These are phyloP conservation scores for Zaprionus capensis DNA, from an alignment of 1,140 invertebrate genomes.

Conservation along the genomic window DNA sequence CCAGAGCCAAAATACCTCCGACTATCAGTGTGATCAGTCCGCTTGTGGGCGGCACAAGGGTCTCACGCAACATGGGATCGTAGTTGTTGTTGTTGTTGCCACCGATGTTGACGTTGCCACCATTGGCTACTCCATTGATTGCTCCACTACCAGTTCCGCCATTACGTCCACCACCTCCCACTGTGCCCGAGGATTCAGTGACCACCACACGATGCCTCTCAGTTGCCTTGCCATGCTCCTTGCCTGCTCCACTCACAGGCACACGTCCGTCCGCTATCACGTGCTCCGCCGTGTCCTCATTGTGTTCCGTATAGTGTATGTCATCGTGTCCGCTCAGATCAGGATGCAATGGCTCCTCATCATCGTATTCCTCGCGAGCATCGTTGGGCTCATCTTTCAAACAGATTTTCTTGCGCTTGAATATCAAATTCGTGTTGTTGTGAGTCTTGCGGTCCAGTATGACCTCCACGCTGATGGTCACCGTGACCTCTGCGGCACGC, in stretches of 20 bases:
- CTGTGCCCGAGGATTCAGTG: slow-evolving; percentile 50
- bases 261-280: slow-evolving; percentile 60
- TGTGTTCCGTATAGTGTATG: slow-evolving; percentile 66
- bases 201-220: slow-evolving; percentile 42
- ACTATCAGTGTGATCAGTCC: slow-evolving; percentile 79
- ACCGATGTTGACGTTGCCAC: not conserved
- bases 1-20: slow-evolving; percentile 74
- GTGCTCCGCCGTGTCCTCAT: slow-evolving; percentile 60
- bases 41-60: slow-evolving; percentile 69
- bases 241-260: slow-evolving; percentile 23
- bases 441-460: slow-evolving; percentile 87
- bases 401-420: slow-evolving; percentile 94
- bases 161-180: slow-evolving; percentile 36
- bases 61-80: slow-evolving; percentile 79
- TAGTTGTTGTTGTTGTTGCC: slow-evolving; percentile 51
- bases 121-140: not conserved
- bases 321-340: slow-evolving; percentile 59
- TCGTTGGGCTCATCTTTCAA: slow-evolving; percentile 69
- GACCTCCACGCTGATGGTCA: slow-evolving; percentile 94
- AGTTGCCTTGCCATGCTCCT: slow-evolving; percentile 40
- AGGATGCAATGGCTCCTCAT: slow-evolving; percentile 65
- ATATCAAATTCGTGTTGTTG: slow-evolving; percentile 91
- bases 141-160: slow-evolving; percentile 25
- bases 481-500: slow-evolving; percentile 92
- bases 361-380: slow-evolving; percentile 73